Evolutionary conservation across 2,888 invertebrate species (phyloP), one percentile per base, ranked within the genome.

Genomic region (Bruchidius siliquastri): DNA sequence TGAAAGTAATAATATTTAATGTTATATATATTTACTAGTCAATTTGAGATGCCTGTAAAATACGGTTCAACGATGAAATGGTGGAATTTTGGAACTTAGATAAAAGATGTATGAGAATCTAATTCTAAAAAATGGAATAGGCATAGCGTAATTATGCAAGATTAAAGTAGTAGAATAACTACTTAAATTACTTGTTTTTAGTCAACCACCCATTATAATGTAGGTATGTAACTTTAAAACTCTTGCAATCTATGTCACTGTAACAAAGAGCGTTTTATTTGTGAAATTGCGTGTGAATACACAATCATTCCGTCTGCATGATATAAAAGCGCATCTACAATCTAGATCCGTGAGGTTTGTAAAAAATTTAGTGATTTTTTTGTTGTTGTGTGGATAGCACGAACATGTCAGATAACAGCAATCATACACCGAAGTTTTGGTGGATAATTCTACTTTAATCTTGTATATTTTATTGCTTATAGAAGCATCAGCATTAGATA

Each of bases 1-100:
- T 82, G 81, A 81, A 79, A 81, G 77, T 79, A 83, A 80, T 79
- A 81, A 77, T 80, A 82, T 79, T 79, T 79, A 77, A 75, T 84
- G 81, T 78, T 80, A 82, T 79, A 80, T 83, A 82, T 84, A 84
- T 84, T 84, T 84, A 84, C 84, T 85, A 84, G 85, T 85, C 85
- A 85, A 85, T 85, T 68, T 85, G 82, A 83, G 82, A 82, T 83
- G 81, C 83, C 80, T 84, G 80, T 80, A 79, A 80, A 80, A 80
- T 77, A 78, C 68, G 10, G 21, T 68, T 21, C 30, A 71, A 71
- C 49, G 20, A 71, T 71, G 30, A 70, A 70, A 32, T 21, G 26
- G 71, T 32, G 49, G n/a, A 13, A 18, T 49, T 49, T 71, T 30
- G 71, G 71, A 71, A 30, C 71, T 71, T 70, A 70, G 70, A 22